Base-by-base conservation (phyloP, 1,140 invertebrate species). In the Maniola jurtina region DNA sequence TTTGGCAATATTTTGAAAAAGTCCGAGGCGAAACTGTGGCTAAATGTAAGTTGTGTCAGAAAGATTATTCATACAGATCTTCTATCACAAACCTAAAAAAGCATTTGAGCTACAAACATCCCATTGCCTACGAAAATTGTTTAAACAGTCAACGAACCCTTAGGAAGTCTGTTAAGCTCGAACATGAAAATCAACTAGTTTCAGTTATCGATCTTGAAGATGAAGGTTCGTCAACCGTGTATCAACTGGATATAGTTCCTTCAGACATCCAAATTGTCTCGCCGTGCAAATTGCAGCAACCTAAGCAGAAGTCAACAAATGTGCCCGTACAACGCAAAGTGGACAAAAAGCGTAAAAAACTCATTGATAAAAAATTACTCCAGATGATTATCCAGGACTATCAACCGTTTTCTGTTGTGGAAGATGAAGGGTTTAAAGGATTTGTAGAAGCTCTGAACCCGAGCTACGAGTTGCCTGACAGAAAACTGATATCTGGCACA, bases 351-450 rank as follows among this genome's bases (percentile, higher is more conserved):
- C 36, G 63, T 67, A 66, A 70, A 73, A 65, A 73, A 10, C 58
- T 61, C 1, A 40, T 71, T 7, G 61, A 73, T 35, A 54, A 64
- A 36, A 54, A 48, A 59, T 55, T 73, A 58, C 65, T 72, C 15
- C 65, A 62, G 55, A 42, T 57, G 54, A 64, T 81, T 25, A 73
- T 50, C 16, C 34, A 58, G 14, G 76, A 80, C 52, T 77, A 67
- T 71, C 77, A 83, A 64, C 75, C 76, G 15, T 80, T 81, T 64
- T 65, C 70, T 8, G 61, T 81, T 25, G 74, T 82, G 5, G 76
- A 80, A 69, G 75, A 80, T 56, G 5, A 68, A 25, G 76, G 72
- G 6, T 83, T 83, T 67, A 63, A 56, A 55, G 16, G 40, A 35
- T 83, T 77, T 62, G 70, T 76, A 3, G 33, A 65, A 33, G 48